Evolutionary conservation across 1,140 invertebrate genomes (phyloP).

Genomic region (Ostrea denselamellosa): DNA sequence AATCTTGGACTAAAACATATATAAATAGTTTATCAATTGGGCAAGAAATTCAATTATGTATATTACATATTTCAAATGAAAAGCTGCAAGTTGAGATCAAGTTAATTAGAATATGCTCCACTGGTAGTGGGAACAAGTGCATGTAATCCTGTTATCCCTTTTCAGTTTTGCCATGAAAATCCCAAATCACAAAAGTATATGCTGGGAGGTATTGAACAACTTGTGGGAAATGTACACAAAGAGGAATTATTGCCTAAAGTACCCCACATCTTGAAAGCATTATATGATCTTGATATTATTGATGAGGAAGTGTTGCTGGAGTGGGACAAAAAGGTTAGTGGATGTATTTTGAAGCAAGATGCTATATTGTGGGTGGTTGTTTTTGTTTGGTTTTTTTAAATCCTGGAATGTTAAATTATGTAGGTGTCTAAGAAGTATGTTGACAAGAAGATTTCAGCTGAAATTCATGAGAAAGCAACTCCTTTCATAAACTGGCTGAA

Average conservation of each 20-base stretch:
- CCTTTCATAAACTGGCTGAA: conserved; percentile 98
- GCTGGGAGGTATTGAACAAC: conserved; percentile 95
- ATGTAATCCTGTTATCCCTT: conserved; percentile 49
- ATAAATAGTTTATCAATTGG: no score
- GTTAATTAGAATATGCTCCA: no score
- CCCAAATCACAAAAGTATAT: conserved; percentile 96
- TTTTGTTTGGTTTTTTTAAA: no score
- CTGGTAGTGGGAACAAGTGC: no score
- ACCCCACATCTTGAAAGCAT: conserved; percentile 92
- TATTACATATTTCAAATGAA: no score
- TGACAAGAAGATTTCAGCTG: conserved; percentile 91
- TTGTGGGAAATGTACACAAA: conserved; percentile 89
- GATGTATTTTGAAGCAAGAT: background rate
- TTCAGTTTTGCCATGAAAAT: conserved; percentile 94
- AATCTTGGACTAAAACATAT: no score
- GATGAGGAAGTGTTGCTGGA: conserved; percentile 88
- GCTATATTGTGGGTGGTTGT: no score
- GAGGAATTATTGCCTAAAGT: conserved; percentile 91
- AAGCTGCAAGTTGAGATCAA: no score
- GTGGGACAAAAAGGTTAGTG: conserved; percentile 86
- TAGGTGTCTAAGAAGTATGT: conserved; percentile 93
- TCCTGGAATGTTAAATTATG: conserved; percentile 39
- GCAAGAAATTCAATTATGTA: no score
- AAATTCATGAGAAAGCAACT: conserved; percentile 94
- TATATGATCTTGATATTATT: conserved; percentile 97